These are phyloP conservation scores for Phyllostomus hastatus DNA, from an alignment of 2,113 vertebrate species.

Conservation along the genomic window DNA sequence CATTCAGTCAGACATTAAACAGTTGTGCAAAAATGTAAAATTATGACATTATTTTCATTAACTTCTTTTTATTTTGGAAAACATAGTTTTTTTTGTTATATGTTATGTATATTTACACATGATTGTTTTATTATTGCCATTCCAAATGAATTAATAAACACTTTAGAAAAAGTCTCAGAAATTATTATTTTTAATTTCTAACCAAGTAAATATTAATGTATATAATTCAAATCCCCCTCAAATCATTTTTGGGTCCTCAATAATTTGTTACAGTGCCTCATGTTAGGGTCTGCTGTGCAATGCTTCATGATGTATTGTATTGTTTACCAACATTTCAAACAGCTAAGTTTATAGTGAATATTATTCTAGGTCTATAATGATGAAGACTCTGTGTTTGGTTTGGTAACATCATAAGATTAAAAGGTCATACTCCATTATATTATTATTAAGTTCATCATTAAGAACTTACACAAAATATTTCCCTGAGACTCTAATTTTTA, in stretches of 20 bases:
- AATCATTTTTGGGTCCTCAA: neutral
- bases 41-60: neutral
- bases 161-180: neutral
- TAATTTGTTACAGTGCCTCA: neutral
- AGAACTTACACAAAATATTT: neutral
- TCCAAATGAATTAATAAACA: neutral
- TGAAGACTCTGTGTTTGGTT: neutral
- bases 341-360: neutral
- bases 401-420: neutral
- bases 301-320: neutral
- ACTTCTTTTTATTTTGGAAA: neutral
- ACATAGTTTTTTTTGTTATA: neutral
- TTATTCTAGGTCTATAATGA: neutral
- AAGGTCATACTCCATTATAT: neutral
- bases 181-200: neutral
- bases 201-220: neutral
- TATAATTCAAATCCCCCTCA: neutral
- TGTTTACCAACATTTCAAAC: neutral
- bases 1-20: neutral
- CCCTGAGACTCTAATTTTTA: neutral
- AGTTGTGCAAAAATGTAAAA: neutral
- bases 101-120: neutral
- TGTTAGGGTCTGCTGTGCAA: neutral
- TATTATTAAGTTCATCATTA: neutral
- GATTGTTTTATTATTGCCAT: neutral